Evolutionary conservation across 2,888 invertebrate genomes (phyloP).

Genomic region (Lacanobia wlatinum): DNA sequence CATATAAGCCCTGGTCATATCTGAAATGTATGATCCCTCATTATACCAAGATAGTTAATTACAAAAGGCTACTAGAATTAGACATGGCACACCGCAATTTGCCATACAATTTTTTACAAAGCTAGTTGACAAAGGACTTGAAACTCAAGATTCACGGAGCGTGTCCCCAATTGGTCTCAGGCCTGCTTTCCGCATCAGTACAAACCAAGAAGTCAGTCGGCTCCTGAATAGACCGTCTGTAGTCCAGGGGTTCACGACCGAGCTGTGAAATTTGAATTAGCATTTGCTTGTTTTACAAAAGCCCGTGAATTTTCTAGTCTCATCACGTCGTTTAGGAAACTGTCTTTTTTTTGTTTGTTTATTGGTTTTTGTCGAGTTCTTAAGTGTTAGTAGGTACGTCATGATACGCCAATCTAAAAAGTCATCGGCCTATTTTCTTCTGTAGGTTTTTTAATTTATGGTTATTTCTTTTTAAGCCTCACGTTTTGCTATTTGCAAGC

Average conservation of each 20-base stretch:
- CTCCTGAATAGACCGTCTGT: slow-evolving; percentile 56
- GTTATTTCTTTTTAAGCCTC: neutral
- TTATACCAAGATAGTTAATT: neutral
- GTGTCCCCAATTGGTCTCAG: slow-evolving; percentile 71
- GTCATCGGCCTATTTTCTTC: neutral
- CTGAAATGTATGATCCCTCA: neutral
- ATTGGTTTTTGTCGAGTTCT: neutral
- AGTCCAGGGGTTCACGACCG: slow-evolving; percentile 69
- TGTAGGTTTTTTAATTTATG: slow-evolving; percentile 1
- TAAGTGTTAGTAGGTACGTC: neutral
- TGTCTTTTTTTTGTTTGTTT: no score
- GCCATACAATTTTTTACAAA: slow-evolving; percentile 14
- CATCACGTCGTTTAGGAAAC: neutral
- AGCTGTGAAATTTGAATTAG: slow-evolving; percentile 69
- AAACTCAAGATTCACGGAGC: slow-evolving; percentile 62
- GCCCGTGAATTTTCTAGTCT: slow-evolving; percentile 26
- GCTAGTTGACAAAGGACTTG: slow-evolving; percentile 36
- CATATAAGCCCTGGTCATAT: neutral
- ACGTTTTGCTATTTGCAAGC: neutral
- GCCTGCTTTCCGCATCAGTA: slow-evolving; percentile 71
- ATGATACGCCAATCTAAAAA: neutral
- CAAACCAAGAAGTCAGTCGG: slow-evolving; percentile 55
- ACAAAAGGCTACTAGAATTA: slow-evolving; percentile 7
- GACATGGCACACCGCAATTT: slow-evolving; percentile 13
- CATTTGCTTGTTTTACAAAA: slow-evolving; percentile 62